Conservation (phyloP, 1,140 invertebrate genomes). For the Gryllus bimaculatus region DNA sequence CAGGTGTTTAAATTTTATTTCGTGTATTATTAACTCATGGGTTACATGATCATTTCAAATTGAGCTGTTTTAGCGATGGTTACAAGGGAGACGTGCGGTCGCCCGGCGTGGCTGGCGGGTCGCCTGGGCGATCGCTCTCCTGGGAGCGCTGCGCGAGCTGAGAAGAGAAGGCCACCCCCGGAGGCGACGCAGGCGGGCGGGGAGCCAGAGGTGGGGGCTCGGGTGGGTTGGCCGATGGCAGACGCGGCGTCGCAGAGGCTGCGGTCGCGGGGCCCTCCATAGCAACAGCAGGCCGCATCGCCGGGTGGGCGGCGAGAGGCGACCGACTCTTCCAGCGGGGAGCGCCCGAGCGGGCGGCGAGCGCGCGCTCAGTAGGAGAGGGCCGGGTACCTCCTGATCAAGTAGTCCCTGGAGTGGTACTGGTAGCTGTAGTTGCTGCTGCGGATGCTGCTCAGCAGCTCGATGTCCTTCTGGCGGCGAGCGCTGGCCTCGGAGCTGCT, state of each 20-base stretch:
- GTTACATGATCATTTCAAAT: not conserved
- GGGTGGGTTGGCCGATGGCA: not conserved
- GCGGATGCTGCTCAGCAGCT: conserved; percentile 33
- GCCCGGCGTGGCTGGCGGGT: too few relatives aligned
- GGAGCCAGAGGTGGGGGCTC: not conserved
- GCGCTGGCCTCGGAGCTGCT: conserved; percentile 27
- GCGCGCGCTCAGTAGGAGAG: not conserved
- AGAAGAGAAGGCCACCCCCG: too few relatives aligned
- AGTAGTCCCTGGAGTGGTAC: conserved; percentile 21
- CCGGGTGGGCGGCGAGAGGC: not conserved
- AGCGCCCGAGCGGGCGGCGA: too few relatives aligned
- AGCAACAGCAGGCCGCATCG: not conserved
- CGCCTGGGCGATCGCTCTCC: not conserved
- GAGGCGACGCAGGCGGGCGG: not conserved
- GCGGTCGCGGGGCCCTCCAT: too few relatives aligned
- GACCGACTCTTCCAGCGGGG: not conserved
- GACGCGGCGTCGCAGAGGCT: not conserved
- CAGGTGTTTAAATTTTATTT: not conserved
- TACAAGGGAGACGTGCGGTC: not conserved
- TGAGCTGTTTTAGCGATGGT: not conserved
- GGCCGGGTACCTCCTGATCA: conserved; percentile 17
- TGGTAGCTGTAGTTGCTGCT: conserved; percentile 21
- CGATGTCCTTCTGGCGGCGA: conserved; percentile 32
- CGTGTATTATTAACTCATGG: not conserved
- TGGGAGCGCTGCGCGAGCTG: not conserved